A percentile compares a stretch with the other conserved stretches of the same genome.
Evolutionary conservation across 2,797 vertebrate species (phyloP).

Genomic region (Allobates femoralis): DNA sequence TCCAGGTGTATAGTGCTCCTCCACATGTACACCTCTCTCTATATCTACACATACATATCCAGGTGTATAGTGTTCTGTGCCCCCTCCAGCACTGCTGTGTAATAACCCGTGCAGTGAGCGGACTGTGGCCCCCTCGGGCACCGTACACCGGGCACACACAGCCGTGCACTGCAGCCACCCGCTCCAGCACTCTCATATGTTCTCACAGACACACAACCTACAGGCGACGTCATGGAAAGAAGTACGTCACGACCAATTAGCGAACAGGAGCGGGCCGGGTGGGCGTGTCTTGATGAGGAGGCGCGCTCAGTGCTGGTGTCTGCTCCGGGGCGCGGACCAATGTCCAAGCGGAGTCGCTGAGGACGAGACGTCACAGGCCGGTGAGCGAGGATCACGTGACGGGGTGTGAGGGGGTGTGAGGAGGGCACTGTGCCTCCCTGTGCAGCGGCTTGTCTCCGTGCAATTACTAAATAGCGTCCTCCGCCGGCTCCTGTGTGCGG

Average conservation of each 20-base stretch:
- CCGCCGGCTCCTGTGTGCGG: not conserved
- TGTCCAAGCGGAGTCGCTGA: constrained; percentile 55
- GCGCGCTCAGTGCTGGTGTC: constrained; percentile 14
- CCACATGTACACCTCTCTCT: too few relatives aligned
- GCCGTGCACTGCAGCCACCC: not conserved
- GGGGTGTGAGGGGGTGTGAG: constrained; percentile 24
- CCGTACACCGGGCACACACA: not conserved
- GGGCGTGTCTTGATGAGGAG: constrained; percentile 5
- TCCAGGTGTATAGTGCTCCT: too few relatives aligned
- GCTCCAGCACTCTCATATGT: not conserved
- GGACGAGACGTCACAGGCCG: constrained; percentile 57
- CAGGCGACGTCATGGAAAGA: constrained; percentile 61
- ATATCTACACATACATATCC: too few relatives aligned
- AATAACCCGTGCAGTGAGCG: too few relatives aligned
- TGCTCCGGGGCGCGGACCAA: constrained; percentile 46
- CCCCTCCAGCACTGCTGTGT: too few relatives aligned
- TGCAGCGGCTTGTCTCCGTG: not conserved
- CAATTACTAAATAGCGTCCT: constrained; percentile 13
- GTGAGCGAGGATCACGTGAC: constrained; percentile 59
- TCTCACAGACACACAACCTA: constrained; percentile 25
- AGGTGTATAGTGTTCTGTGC: too few relatives aligned
- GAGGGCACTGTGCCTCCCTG: not conserved
- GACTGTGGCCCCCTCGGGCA: too few relatives aligned
- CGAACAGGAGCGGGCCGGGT: constrained; percentile 16
- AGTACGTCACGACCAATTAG: constrained; percentile 57